Conservation (phyloP, 2,113 vertebrate genomes). For the Ptychochromis oligacanthus region DNA sequence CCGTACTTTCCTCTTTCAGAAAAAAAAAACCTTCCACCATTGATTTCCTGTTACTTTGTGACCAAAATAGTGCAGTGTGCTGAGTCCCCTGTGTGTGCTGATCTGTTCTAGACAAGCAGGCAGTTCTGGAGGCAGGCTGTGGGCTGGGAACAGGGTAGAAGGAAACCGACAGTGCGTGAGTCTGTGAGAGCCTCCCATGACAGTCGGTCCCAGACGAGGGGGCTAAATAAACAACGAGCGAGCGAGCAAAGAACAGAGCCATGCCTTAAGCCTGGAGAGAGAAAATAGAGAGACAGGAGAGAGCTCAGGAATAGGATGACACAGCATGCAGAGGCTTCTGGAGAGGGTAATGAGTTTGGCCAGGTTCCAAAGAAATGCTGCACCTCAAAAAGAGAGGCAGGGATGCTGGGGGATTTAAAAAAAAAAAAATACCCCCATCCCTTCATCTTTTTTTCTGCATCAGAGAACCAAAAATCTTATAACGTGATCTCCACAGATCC, state of each 20-base stretch:
- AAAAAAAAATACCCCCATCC: not conserved
- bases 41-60: conserved; percentile 71
- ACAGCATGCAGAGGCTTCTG: conserved; percentile 35
- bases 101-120: conserved; percentile 56
- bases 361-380: conserved; percentile 42
- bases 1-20: conserved; percentile 7
- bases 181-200: conserved; percentile 60
- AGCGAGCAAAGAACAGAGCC: conserved; percentile 34
- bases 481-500: conserved; percentile 2
- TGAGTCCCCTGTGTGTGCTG: conserved; percentile 45
- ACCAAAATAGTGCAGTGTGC: conserved; percentile 64
- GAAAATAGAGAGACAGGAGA: conserved; percentile 36
- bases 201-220: conserved; percentile 54
- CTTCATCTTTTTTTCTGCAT: conserved; percentile 11
- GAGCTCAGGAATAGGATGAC: conserved; percentile 52
- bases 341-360: conserved; percentile 70
- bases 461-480: conserved; percentile 30
- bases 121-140: conserved; percentile 40
- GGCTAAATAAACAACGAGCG: conserved; percentile 62
- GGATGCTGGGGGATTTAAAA: not conserved
- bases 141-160: conserved; percentile 37
- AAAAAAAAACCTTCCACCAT: conserved; percentile 41
- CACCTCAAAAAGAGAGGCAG: not conserved
- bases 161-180: conserved; percentile 41
- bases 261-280: conserved; percentile 6